phyloP scores from a whole-genome alignment of 2,888 invertebrate genomes.

The Autographa pulchrina region DNA sequence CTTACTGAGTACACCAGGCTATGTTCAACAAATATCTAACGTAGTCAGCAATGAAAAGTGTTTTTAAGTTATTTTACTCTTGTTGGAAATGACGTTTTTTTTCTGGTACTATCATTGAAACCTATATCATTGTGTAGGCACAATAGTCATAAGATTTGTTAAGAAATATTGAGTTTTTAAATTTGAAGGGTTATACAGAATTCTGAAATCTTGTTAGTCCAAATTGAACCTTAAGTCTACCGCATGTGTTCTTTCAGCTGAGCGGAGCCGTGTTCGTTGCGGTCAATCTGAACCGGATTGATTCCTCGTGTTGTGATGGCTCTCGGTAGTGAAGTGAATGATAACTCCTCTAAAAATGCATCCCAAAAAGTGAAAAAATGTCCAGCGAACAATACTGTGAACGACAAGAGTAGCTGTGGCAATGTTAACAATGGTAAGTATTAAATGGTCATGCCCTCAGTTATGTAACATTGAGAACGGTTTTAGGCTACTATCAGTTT shows the following conservation, averaged over 20 bases:
- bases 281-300: conserved; percentile 86
- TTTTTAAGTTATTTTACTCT: background rate
- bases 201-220: conserved; percentile 71
- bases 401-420: conserved; percentile 81
- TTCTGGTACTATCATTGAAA: conserved; percentile 48
- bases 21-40: background rate
- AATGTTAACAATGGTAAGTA: conserved; percentile 86
- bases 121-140: conserved; percentile 48
- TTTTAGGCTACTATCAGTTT: conserved; percentile 63
- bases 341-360: conserved; percentile 85
- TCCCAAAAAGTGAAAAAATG: conserved; percentile 88
- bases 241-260: conserved; percentile 89
- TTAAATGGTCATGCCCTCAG: conserved; percentile 82
- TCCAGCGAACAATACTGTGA: conserved; percentile 80
- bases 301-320: conserved; percentile 90
- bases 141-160: conserved; percentile 20
- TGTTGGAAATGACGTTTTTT: conserved; percentile 6
- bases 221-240: conserved; percentile 86
- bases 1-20: conserved; percentile 19
- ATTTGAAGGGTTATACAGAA: conserved; percentile 59
- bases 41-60: conserved; percentile 25
- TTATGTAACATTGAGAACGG: conserved; percentile 85
- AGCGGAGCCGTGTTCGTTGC: conserved; percentile 86
- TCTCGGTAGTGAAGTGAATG: conserved; percentile 90
- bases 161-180: conserved; percentile 45